Evolutionary conservation across 2,888 invertebrate genomes (phyloP).

Genomic region (Tenthredo notha): DNA sequence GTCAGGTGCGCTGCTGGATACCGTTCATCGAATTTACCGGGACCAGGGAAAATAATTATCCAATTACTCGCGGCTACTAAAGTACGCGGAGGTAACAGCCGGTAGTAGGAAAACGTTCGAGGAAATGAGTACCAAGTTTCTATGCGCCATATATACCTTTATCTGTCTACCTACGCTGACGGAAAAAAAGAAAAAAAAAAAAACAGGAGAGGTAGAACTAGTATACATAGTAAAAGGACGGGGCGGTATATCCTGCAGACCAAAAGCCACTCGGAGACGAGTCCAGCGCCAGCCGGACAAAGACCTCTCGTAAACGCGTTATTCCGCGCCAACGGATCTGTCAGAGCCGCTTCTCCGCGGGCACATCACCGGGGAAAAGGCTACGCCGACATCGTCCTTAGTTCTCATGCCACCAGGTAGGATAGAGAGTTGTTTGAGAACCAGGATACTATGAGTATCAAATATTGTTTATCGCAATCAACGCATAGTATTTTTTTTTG

Average conservation of each 20-base stretch:
- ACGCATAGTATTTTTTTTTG: background rate
- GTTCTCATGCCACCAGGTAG: conserved; percentile 6
- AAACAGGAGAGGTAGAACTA: conserved; percentile 5
- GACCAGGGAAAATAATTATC: conserved; percentile 29
- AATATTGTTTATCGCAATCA: background rate
- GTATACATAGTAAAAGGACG: conserved; percentile 25
- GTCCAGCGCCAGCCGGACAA: conserved; percentile 53
- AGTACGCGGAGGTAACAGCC: background rate
- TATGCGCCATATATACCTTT: background rate
- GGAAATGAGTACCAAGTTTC: background rate
- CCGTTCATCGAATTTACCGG: conserved; percentile 17
- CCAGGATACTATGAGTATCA: background rate
- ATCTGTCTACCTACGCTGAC: background rate
- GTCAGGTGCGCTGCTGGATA: conserved; percentile 30
- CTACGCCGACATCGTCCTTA: conserved; percentile 6
- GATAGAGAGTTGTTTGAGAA: background rate
- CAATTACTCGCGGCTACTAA: conserved; percentile 38
- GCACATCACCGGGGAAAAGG: conserved; percentile 16
- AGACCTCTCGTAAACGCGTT: conserved; percentile 77
- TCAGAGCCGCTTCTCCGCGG: conserved; percentile 75
- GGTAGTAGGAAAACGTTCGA: background rate
- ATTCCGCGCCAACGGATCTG: conserved; percentile 75
- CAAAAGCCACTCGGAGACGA: conserved; percentile 51
- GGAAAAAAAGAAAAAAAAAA: too few species aligned
- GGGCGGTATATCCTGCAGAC: conserved; percentile 15